Percentiles rank a stretch among this genome's conserved stretches.
phyloP scores from a whole-genome alignment of 2,888 invertebrate species.

The Ochropleura plecta region DNA sequence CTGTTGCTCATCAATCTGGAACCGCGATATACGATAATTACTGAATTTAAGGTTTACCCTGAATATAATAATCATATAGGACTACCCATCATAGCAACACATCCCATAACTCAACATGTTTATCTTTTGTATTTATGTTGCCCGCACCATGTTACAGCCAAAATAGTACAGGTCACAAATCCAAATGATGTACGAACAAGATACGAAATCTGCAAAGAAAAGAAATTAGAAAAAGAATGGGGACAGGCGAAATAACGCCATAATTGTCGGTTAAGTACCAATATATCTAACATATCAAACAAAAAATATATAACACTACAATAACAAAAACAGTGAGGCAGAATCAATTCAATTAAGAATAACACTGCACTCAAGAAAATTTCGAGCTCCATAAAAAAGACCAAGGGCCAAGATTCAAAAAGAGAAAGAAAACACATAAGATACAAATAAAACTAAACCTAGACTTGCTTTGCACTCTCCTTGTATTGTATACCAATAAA shows the following conservation, averaged over 20 bases:
- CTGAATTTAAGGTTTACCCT: too few species aligned
- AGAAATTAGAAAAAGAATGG: neutral
- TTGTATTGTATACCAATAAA: constrained; percentile 40
- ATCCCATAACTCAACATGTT: too few species aligned
- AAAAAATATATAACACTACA: neutral
- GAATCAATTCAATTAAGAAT: neutral
- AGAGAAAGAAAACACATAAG: neutral
- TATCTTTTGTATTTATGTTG: too few species aligned
- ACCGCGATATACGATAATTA: too few species aligned
- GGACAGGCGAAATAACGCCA: neutral
- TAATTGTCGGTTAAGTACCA: neutral
- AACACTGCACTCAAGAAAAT: neutral
- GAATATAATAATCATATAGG: too few species aligned
- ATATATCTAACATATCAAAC: neutral
- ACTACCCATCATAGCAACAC: too few species aligned
- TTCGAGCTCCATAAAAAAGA: constrained; percentile 7
- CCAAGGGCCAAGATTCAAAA: neutral
- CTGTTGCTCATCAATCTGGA: too few species aligned
- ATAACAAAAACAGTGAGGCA: neutral
- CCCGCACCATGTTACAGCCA: too few species aligned
- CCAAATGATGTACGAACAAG: neutral
- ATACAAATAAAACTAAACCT: constrained; percentile 17
- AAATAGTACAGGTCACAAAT: neutral
- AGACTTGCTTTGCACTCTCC: constrained; percentile 21
- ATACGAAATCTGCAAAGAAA: neutral